A percentile compares a stretch with the other conserved stretches of the same genome.
Evolutionary conservation across 35 echinoderm and acorn worm species (phyloP).

Genomic region (Heliocidaris erythrogramma): DNA sequence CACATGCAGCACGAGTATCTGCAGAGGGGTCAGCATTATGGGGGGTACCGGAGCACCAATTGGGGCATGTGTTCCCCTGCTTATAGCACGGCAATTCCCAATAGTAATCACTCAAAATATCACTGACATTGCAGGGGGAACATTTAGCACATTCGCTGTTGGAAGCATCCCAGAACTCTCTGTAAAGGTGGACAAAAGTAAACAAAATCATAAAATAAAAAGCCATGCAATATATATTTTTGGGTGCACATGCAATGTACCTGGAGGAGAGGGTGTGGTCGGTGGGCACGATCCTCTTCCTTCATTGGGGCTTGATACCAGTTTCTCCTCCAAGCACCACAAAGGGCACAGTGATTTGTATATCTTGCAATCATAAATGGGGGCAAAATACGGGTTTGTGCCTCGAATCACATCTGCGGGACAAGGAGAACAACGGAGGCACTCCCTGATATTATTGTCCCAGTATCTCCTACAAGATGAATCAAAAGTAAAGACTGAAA

Average conservation of each 20-base stretch:
- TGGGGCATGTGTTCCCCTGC: too few relatives aligned
- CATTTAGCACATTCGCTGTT: too few relatives aligned
- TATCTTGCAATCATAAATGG: neutral
- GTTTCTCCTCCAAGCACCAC: neutral
- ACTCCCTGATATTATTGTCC: neutral
- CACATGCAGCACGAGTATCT: too few relatives aligned
- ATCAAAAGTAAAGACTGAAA: neutral
- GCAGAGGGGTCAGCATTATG: too few relatives aligned
- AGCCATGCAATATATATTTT: neutral
- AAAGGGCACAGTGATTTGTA: neutral
- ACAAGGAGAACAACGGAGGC: neutral
- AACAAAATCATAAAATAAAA: neutral
- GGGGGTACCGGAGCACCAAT: too few relatives aligned
- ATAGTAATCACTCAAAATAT: too few relatives aligned
- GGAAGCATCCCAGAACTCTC: too few relatives aligned
- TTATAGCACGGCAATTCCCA: too few relatives aligned
- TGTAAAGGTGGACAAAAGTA: too few relatives aligned
- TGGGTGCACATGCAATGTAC: neutral
- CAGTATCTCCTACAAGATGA: neutral
- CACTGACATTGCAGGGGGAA: too few relatives aligned
- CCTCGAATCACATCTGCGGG: neutral
- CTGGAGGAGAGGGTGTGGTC: neutral
- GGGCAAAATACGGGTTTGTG: neutral
- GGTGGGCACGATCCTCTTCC: neutral
- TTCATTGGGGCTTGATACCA: neutral